These are phyloP conservation scores for Neotragus moschatus DNA, from an alignment of 2,113 vertebrate species.

Conservation along the genomic window DNA sequence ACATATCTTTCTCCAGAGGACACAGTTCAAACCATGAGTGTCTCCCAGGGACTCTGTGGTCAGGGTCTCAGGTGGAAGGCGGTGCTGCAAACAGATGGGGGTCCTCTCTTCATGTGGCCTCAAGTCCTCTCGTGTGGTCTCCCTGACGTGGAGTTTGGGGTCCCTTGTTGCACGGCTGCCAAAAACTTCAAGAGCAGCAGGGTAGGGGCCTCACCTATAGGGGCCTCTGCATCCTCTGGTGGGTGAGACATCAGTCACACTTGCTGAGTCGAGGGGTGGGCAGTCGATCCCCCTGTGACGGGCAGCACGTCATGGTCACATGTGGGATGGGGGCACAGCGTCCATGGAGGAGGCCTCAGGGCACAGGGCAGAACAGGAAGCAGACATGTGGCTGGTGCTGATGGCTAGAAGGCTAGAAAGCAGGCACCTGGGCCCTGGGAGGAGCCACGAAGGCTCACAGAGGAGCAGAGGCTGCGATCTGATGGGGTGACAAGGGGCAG, in stretches of 20 bases:
- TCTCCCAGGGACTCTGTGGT: background rate
- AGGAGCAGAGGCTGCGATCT: background rate
- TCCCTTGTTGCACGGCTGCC: background rate
- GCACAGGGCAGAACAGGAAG: background rate
- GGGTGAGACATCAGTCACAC: background rate
- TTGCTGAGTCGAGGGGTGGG: background rate
- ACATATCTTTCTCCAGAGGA: background rate
- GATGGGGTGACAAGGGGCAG: background rate
- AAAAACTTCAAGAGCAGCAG: background rate
- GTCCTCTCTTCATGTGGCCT: background rate
- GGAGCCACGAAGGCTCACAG: background rate
- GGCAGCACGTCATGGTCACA: background rate
- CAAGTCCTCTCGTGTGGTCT: rapidly evolving
- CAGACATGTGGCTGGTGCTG: rapidly evolving
- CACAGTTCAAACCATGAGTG: rapidly evolving
- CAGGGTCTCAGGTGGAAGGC: background rate
- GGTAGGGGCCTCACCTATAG: rapidly evolving
- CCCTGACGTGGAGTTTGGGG: background rate
- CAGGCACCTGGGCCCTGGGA: rapidly evolving
- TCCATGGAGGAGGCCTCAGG: background rate
- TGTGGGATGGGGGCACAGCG: rapidly evolving
- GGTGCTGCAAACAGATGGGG: background rate
- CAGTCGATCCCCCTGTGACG: rapidly evolving
- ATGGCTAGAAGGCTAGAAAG: rapidly evolving
- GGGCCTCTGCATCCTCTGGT: background rate